These are phyloP conservation scores for Clarias fuscus DNA, from an alignment of 2,797 vertebrate genomes.

Conservation along the genomic window DNA sequence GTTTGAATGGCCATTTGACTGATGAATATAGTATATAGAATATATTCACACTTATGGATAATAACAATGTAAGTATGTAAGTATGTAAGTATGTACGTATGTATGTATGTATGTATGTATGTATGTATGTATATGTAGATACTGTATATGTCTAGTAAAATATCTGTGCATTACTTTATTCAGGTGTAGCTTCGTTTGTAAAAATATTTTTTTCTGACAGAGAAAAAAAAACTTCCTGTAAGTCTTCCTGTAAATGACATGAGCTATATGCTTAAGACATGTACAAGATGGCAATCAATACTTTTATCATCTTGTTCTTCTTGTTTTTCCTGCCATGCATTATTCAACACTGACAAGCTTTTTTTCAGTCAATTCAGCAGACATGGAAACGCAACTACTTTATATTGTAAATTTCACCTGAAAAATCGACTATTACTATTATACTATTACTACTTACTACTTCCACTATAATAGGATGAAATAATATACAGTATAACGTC, in stretches of 20 bases:
- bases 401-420: not conserved
- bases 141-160: too few relatives aligned
- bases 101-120: too few relatives aligned
- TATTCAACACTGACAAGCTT: not conserved
- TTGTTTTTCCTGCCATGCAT: conserved; percentile 16
- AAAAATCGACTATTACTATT: not conserved
- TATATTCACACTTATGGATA: too few relatives aligned
- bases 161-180: too few relatives aligned
- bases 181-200: too few relatives aligned
- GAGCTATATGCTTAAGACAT: not conserved
- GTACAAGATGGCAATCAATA: not conserved
- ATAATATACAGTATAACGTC: not conserved
- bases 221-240: not conserved
- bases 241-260: not conserved
- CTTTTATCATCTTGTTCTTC: not conserved
- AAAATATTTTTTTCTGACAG: too few relatives aligned
- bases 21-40: too few relatives aligned
- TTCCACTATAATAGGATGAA: not conserved
- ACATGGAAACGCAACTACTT: not conserved
- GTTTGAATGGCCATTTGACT: too few relatives aligned
- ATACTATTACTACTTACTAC: not conserved
- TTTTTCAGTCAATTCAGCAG: not conserved
- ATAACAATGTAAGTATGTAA: too few relatives aligned
- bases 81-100: too few relatives aligned
- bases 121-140: too few relatives aligned